Evolutionary conservation across 2,888 invertebrate species (phyloP), one percentile per base, ranked within the genome.

Genomic region (Drosophila ustulata): DNA sequence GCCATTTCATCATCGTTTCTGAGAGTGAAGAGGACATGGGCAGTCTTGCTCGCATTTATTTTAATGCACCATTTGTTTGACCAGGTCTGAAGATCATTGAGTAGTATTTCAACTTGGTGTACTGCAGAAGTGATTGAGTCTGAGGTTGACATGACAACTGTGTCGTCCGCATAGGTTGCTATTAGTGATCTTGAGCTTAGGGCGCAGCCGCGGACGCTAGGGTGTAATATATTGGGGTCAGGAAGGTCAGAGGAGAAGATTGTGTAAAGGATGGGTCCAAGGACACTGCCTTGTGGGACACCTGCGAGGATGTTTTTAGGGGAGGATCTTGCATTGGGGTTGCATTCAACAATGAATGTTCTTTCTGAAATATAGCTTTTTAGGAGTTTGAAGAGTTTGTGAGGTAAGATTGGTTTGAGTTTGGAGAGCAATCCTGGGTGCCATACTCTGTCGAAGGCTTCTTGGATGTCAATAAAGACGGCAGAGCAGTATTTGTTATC

Each of bases 151-250:
- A 46, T 47, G 8, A 57, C 6, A 8, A 34, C 3, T 5, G 47
- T 57, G 5, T 46, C 57, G 1, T 57, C 46, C 1, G 47, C 46
- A 13, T 57, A 57, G 6, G 56, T 56, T 9, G 45, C 45, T n/a
- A 46, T 7, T 8, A 46, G 6, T 3, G 46, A 4, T 0, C 4
- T 11, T 37, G 30, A 8, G 30, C 1, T 18, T 18, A 18, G 18
- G 18, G 2, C 18, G 18, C 18, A 18, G 18, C 18, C 18, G 0
- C 18, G 18, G 18, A 18, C 18, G 18, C 18, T 18, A 1, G 18
- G 18, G 18, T 18, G 18, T 18, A 18, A 18, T 18, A 18, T 8
- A 7, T 8, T 6, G 6, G 30, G 30, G 3, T 30, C 9, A 6
- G 57, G 57, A 11, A 47, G 5, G 13, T 57, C 57, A 1, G 57